A percentile compares a stretch with the other conserved stretches of the same genome.
Evolutionary conservation across 2,113 vertebrate species (phyloP).

Genomic region (Pollachius pollachius): DNA sequence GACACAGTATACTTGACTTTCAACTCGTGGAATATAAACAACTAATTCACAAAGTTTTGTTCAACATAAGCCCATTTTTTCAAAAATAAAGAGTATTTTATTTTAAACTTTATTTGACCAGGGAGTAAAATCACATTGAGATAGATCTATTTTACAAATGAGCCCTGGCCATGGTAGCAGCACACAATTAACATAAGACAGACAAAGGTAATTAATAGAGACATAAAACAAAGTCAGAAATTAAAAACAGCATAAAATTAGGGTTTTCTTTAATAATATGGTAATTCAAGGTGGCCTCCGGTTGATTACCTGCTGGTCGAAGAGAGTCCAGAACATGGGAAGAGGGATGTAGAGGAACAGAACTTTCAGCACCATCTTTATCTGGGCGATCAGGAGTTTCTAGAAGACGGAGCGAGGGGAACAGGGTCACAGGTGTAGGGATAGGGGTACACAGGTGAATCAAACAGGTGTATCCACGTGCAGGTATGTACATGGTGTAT

Average conservation of each 20-base stretch:
- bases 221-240: too few relatives aligned
- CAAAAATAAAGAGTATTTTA: background rate
- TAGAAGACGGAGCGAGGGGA: conserved; percentile 44
- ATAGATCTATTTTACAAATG: too few relatives aligned
- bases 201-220: too few relatives aligned
- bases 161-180: too few relatives aligned
- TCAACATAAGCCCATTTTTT: background rate
- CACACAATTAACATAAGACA: too few relatives aligned
- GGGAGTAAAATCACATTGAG: too few relatives aligned
- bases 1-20: conserved; percentile 6
- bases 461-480: background rate
- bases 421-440: background rate
- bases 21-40: background rate
- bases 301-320: conserved; percentile 89
- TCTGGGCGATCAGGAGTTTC: conserved; percentile 88
- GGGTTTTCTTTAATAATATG: too few relatives aligned
- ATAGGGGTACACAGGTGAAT: background rate
- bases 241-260: background rate
- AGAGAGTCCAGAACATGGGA: conserved; percentile 98
- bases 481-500: too few relatives aligned
- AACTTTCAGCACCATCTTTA: conserved; percentile 91
- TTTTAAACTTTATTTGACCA: background rate
- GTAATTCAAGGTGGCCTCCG: too few relatives aligned
- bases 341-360: conserved; percentile 95
- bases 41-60: background rate